phyloP scores from a whole-genome alignment of 2,888 invertebrate genomes.

The Bellardia bayeri region DNA sequence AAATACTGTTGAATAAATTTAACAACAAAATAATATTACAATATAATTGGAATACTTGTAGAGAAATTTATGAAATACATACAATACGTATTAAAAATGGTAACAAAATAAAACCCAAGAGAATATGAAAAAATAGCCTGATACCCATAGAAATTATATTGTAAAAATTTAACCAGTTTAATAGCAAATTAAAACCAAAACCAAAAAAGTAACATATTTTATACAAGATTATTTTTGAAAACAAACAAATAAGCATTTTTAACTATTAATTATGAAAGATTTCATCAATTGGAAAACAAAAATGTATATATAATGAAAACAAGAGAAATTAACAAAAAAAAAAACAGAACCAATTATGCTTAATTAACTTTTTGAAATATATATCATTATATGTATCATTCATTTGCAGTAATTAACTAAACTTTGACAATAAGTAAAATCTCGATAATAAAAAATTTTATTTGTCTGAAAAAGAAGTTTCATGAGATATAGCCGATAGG shows the following conservation, averaged over 20 bases:
- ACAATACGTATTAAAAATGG: not conserved
- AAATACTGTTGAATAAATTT: conserved; percentile 27
- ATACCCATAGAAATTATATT: conserved; percentile 38
- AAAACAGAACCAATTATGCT: conserved; percentile 55
- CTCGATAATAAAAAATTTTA: no score
- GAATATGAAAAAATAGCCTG: conserved; percentile 29
- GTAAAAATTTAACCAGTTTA: conserved; percentile 34
- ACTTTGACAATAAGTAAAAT: not conserved
- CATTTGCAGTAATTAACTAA: not conserved
- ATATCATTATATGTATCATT: conserved; percentile 24
- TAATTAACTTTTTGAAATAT: conserved; percentile 46
- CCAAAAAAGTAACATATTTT: conserved; percentile 45
- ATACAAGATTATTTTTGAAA: conserved; percentile 58
- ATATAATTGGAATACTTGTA: conserved; percentile 26
- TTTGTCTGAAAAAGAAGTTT: no score
- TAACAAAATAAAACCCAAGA: not conserved
- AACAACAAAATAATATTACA: not conserved
- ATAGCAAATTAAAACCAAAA: conserved; percentile 21
- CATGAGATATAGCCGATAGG: no score
- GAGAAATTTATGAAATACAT: conserved; percentile 47
- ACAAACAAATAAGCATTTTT: conserved; percentile 29
- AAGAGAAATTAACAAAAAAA: conserved; percentile 12
- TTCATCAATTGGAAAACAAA: conserved; percentile 49
- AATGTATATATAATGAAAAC: conserved; percentile 22
- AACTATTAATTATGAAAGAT: conserved; percentile 49